These are phyloP conservation scores for Polydesmus complanatus DNA, from an alignment of 2,888 invertebrate genomes.

Conservation along the genomic window DNA sequence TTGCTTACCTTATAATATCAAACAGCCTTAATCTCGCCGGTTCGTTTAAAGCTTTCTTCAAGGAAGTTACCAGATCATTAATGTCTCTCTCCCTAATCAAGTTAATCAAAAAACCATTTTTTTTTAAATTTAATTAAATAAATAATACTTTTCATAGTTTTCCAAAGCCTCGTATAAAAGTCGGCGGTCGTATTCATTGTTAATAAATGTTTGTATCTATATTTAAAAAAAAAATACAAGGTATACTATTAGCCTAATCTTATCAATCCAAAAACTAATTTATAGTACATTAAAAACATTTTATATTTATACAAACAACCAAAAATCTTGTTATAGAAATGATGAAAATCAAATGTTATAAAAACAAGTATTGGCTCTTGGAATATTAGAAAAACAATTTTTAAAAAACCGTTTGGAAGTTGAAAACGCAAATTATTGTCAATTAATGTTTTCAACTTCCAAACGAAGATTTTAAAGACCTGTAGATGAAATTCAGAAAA, in stretches of 20 bases:
- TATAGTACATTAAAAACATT: background rate
- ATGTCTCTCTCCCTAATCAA: conserved; percentile 3
- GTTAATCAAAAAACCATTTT: background rate
- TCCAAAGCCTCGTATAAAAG: background rate
- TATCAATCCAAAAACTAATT: background rate
- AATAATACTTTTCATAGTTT: background rate
- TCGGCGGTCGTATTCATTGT: background rate
- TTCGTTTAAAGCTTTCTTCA: conserved; percentile 2
- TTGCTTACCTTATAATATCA: conserved; percentile 7
- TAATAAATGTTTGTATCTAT: background rate
- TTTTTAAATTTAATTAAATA: background rate
- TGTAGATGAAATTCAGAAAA: too few species aligned
- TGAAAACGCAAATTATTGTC: too few species aligned
- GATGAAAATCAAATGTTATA: background rate
- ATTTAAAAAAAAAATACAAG: background rate
- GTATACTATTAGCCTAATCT: too few species aligned
- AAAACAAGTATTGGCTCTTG: background rate
- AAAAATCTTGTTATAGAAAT: background rate
- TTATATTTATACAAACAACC: background rate
- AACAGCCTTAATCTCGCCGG: conserved; percentile 8
- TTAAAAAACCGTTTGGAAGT: too few species aligned
- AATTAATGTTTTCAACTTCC: too few species aligned
- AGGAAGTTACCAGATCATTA: background rate
- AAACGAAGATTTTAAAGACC: too few species aligned
- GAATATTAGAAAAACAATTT: background rate